Evolutionary conservation across 2,113 vertebrate species (phyloP).

Genomic region (Misgurnus mizolepis): DNA sequence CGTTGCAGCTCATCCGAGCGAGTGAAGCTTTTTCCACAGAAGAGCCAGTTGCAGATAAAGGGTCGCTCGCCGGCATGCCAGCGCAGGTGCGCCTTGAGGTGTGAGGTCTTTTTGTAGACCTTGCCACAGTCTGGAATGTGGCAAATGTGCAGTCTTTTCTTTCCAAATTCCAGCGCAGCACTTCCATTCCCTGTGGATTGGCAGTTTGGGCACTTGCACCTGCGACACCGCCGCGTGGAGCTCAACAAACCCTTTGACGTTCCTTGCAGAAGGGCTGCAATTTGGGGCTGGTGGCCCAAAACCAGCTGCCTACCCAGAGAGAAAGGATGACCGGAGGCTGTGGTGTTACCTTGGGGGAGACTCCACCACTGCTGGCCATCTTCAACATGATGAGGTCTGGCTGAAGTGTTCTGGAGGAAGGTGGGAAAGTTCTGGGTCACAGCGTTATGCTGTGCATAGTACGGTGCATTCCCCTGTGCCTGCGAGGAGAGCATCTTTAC

Average conservation of each 20-base stretch:
- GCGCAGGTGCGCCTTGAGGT: slow-evolving; percentile 86
- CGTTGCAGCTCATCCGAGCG: slow-evolving; percentile 85
- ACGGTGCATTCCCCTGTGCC: slow-evolving; percentile 66
- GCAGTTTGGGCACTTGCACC: slow-evolving; percentile 86
- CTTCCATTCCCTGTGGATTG: slow-evolving; percentile 68
- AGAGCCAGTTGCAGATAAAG: slow-evolving; percentile 87
- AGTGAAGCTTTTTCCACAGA: slow-evolving; percentile 87
- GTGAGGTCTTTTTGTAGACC: slow-evolving; percentile 88
- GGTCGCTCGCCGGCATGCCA: slow-evolving; percentile 86
- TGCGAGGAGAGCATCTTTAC: slow-evolving; percentile 79
- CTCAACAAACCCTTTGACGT: slow-evolving; percentile 80
- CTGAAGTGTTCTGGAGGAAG: slow-evolving; percentile 76
- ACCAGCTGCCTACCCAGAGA: slow-evolving; percentile 79
- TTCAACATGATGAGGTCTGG: slow-evolving; percentile 73
- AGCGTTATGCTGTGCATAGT: slow-evolving; percentile 77
- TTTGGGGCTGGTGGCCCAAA: slow-evolving; percentile 81
- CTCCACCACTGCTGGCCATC: slow-evolving; percentile 85
- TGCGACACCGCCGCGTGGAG: slow-evolving; percentile 80
- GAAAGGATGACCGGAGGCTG: slow-evolving; percentile 67
- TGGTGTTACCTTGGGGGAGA: slow-evolving; percentile 74
- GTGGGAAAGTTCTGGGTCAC: slow-evolving; percentile 78
- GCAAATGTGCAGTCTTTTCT: slow-evolving; percentile 84
- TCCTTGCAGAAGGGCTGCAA: slow-evolving; percentile 80
- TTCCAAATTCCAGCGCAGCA: slow-evolving; percentile 74
- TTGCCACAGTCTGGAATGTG: slow-evolving; percentile 86